Evolutionary conservation across 1,140 invertebrate genomes (phyloP).

Genomic region (Drosophila pseudoananassae): DNA sequence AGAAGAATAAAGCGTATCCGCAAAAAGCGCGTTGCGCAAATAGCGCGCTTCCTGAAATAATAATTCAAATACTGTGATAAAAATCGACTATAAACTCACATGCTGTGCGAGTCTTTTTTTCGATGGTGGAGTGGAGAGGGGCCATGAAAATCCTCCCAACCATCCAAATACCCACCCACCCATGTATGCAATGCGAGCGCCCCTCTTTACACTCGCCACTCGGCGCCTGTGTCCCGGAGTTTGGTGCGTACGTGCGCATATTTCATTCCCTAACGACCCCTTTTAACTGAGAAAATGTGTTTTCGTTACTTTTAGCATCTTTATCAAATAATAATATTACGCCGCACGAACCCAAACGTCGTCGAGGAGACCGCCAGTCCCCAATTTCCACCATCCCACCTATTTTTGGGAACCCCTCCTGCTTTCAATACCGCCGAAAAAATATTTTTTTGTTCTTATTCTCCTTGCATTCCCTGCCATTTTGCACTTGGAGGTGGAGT

Average conservation of each 20-base stretch:
- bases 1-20: slow-evolving; percentile 65
- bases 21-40: slow-evolving; percentile 83
- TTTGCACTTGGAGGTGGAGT: slow-evolving; percentile 37
- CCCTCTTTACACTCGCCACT: slow-evolving; percentile 2
- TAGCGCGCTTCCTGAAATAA: slow-evolving; percentile 84
- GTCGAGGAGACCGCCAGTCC: slow-evolving; percentile 54
- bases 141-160: slow-evolving; percentile 24
- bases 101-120: slow-evolving; percentile 55
- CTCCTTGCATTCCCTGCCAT: slow-evolving; percentile 33
- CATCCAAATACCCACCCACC: slow-evolving; percentile 22
- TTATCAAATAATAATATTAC: slow-evolving; percentile 84
- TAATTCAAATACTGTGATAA: slow-evolving; percentile 83
- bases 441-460: slow-evolving; percentile 36
- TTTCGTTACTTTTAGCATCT: slow-evolving; percentile 84
- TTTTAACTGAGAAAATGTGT: slow-evolving; percentile 84
- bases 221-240: slow-evolving; percentile 13
- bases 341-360: slow-evolving; percentile 77
- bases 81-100: slow-evolving; percentile 78
- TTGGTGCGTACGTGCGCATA: slow-evolving; percentile 83
- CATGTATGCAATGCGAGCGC: slow-evolving; percentile 48
- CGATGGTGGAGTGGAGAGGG: not conserved
- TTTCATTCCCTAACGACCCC: slow-evolving; percentile 84
- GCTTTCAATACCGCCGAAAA: slow-evolving; percentile 39
- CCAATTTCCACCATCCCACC: slow-evolving; percentile 22
- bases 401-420: slow-evolving; percentile 9